phyloP scores from a whole-genome alignment of 1,140 invertebrate species.

The Heliconius nattereri region DNA sequence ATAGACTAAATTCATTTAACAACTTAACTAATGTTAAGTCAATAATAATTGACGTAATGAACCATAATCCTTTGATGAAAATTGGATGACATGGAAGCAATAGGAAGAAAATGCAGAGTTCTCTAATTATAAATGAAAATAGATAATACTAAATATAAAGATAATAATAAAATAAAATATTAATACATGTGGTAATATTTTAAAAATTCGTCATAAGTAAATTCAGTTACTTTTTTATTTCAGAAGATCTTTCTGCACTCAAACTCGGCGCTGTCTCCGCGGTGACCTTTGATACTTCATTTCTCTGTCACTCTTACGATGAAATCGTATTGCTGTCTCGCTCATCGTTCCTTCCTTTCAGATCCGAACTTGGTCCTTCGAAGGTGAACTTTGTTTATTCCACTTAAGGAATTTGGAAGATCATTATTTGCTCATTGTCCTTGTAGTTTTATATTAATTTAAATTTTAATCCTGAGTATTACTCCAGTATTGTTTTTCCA shows the following conservation, averaged over 20 bases:
- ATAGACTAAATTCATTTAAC: no score
- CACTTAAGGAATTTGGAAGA: slow-evolving; percentile 36
- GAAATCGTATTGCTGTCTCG: slow-evolving; percentile 60
- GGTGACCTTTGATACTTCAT: slow-evolving; percentile 43
- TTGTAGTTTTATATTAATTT: slow-evolving; percentile 33
- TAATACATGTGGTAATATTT: no score
- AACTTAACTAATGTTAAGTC: no score
- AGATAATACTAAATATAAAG: no score
- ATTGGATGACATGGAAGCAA: no score
- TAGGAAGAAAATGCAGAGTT: no score
- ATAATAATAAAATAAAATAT: no score
- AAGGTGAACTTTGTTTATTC: slow-evolving; percentile 35
- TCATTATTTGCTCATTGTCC: slow-evolving; percentile 60
- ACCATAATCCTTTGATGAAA: no score
- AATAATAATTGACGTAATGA: no score
- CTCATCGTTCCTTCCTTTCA: slow-evolving; percentile 54
- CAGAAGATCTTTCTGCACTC: slow-evolving; percentile 49
- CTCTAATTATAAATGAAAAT: no score
- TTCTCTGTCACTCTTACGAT: slow-evolving; percentile 69
- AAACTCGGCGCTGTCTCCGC: slow-evolving; percentile 38
- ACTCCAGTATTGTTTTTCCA: slow-evolving; percentile 57
- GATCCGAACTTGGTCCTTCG: slow-evolving; percentile 36
- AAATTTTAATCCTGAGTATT: slow-evolving; percentile 48
- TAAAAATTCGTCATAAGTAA: no score
- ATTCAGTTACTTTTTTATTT: slow-evolving; percentile 42